phyloP scores from a whole-genome alignment of 2,797 vertebrate genomes.

The Alosa sapidissima region DNA sequence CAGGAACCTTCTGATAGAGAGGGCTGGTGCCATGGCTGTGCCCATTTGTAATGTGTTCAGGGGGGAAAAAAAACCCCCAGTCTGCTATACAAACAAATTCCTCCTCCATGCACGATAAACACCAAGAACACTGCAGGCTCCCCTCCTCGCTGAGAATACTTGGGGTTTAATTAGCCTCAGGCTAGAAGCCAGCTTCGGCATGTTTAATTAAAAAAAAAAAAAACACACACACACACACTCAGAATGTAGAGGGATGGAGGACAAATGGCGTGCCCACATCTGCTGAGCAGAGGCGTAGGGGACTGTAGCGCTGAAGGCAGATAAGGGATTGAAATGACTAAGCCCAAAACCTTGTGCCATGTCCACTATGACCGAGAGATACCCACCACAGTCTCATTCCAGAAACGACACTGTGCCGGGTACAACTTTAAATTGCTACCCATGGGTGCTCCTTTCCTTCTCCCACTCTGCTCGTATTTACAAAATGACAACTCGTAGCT shows the following conservation, averaged over 20 bases:
- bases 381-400: neutral
- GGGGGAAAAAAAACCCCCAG: neutral
- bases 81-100: neutral
- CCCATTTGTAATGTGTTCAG: slow-evolving; percentile 5
- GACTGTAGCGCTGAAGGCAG: neutral
- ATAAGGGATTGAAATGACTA: neutral
- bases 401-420: neutral
- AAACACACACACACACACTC: no score
- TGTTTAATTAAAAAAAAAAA: slow-evolving; percentile 42
- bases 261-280: slow-evolving; percentile 19
- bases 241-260: neutral
- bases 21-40: neutral
- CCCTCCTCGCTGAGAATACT: neutral
- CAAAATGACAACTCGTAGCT: neutral
- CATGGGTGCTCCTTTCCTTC: neutral
- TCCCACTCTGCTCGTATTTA: neutral
- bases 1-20: neutral
- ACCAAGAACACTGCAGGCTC: slow-evolving; percentile 19
- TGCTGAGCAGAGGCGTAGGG: slow-evolving; percentile 18
- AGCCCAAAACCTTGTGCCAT: neutral
- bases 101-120: slow-evolving; percentile 11
- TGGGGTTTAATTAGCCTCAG: slow-evolving; percentile 30
- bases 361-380: neutral
- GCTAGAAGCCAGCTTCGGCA: slow-evolving; percentile 13
- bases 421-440: neutral